Evolutionary conservation across 2,113 vertebrate species (phyloP), one percentile per base, ranked within the genome.

Genomic region (Sterrhoptilus dennistouni): DNA sequence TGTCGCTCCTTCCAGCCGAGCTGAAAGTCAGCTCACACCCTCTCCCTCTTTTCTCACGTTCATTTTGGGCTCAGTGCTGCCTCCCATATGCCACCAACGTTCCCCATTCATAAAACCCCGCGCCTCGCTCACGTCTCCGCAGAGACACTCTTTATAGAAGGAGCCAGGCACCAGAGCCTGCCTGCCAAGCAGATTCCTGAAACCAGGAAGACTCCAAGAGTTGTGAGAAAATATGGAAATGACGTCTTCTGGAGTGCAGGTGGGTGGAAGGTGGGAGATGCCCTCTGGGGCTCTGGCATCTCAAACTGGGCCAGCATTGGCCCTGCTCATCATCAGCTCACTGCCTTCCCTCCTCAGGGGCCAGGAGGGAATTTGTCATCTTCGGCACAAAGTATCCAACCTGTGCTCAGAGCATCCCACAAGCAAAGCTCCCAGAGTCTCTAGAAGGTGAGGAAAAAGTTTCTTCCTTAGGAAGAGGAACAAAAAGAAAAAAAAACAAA

Each of bases 351-450:
- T 23, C 9, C 74, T 15, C 27, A 3, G 60, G 29, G 35, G 12
- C 12, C 11, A 3, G 7, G 14, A 0, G 35, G 33, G 27, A 5
- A 6, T 35, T 29, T 11, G 28, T 5, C 78, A 25, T 6, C 0
- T 29, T 16, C 3, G 3, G 69, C 44, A 20, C 20, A 22, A 3
- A n/a, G 8, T 2, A 1, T 2, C 52, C 0, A 1, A 25, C 15
- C 74, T 2, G 15, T 2, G 9, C 70, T 8, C 12, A 1, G 36
- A 66, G 52, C 50, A 5, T 8, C 64, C 69, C 13, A 15, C 29
- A 1, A 5, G 17, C n/a, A 50, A 21, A 65, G 66, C 72, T 36
- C 54, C 56, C 1, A 9, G 2, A 57, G 52, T 47, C 49, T 22
- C 13, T 4, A 52, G 29, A 31, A 79, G 20, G 42, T 8, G 2